Evolutionary conservation across 1,140 invertebrate species (phyloP).

Genomic region (Rhynchophorus ferrugineus): DNA sequence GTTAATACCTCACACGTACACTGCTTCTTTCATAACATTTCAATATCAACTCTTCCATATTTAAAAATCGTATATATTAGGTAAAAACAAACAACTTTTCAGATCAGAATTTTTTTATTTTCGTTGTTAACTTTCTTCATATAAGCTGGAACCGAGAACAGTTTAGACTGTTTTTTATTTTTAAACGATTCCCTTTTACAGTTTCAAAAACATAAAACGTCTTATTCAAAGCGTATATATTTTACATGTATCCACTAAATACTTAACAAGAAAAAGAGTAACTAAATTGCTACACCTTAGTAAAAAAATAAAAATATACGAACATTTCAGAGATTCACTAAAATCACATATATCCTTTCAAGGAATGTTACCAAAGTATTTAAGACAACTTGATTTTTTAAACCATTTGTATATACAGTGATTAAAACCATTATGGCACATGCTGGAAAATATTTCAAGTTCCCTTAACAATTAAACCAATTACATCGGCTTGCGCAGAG

Average conservation of each 20-base stretch:
- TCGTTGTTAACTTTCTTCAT: background rate
- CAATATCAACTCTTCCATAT: too few relatives aligned
- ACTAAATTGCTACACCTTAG: constrained; percentile 19
- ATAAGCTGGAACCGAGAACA: background rate
- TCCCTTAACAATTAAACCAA: too few relatives aligned
- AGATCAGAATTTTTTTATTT: too few relatives aligned
- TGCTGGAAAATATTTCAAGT: too few relatives aligned
- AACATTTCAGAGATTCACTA: constrained; percentile 24
- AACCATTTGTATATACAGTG: too few relatives aligned
- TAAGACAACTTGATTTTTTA: constrained; percentile 2
- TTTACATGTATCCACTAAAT: constrained; percentile 12
- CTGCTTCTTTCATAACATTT: too few relatives aligned
- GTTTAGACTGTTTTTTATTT: background rate
- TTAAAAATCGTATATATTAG: too few relatives aligned
- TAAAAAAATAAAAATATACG: background rate
- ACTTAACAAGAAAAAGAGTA: constrained; percentile 9
- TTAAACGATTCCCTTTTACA: constrained; percentile 14
- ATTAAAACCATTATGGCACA: too few relatives aligned
- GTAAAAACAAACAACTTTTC: too few relatives aligned
- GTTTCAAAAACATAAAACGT: constrained; percentile 13
- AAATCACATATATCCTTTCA: constrained; percentile 20
- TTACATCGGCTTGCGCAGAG: too few relatives aligned
- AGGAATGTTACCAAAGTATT: constrained; percentile 8
- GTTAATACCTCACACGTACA: too few relatives aligned
- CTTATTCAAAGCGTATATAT: constrained; percentile 16